These are phyloP conservation scores for Excalfactoria chinensis DNA, from an alignment of 2,113 vertebrate genomes.

Conservation along the genomic window DNA sequence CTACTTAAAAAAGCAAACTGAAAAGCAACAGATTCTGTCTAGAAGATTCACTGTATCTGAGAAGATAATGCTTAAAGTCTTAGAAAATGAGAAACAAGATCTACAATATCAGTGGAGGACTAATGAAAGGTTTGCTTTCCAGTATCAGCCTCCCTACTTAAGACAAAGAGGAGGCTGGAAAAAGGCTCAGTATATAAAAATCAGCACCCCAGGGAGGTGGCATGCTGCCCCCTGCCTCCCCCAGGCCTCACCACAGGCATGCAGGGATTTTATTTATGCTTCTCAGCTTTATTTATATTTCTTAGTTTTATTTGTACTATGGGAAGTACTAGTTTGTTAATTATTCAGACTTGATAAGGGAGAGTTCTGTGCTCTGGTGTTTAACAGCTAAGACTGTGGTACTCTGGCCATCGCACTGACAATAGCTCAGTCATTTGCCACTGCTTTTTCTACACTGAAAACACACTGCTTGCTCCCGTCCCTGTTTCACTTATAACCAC, in stretches of 20 bases:
- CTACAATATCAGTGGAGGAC: neutral
- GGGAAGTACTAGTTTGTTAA: neutral
- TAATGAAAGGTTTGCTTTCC: neutral
- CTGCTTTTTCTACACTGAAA: neutral
- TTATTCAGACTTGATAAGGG: neutral
- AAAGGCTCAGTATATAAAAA: neutral
- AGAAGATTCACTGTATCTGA: neutral
- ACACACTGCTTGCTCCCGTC: fast-evolving
- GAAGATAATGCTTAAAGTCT: neutral
- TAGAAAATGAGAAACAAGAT: neutral
- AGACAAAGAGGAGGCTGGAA: neutral
- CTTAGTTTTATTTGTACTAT: conserved; percentile 8
- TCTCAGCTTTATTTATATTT: conserved; percentile 16
- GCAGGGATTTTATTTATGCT: conserved; percentile 21
- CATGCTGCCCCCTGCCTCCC: conserved; percentile 46
- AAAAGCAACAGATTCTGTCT: neutral
- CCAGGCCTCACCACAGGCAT: conserved; percentile 35
- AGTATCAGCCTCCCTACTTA: neutral
- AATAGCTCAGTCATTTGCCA: neutral
- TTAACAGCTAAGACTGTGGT: neutral
- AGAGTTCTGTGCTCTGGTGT: fast-evolving
- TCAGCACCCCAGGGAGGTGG: conserved; percentile 12
- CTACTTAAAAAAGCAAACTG: conserved; percentile 1
- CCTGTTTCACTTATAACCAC: neutral
- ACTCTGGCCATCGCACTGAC: fast-evolving